These are phyloP conservation scores for Lithosia quadra DNA, from an alignment of 2,888 invertebrate genomes.

Conservation along the genomic window DNA sequence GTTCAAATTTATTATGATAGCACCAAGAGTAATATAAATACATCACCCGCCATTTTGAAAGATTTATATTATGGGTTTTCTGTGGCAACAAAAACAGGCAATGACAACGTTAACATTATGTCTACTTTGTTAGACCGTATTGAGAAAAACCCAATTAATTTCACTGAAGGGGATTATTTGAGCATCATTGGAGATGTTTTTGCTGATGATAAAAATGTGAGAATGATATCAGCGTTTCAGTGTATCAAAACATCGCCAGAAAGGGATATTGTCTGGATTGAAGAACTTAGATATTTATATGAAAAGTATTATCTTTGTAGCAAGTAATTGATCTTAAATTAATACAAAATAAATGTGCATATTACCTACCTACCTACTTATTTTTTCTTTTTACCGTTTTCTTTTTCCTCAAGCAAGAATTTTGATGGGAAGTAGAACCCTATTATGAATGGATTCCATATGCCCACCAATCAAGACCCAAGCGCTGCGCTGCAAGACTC, in stretches of 20 bases:
- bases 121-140: conserved; percentile 68
- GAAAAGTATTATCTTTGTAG: conserved; percentile 74
- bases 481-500: too few relatives aligned
- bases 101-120: conserved; percentile 68
- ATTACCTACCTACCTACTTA: neutral
- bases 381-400: neutral
- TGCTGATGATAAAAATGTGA: conserved; percentile 65
- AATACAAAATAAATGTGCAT: neutral
- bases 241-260: conserved; percentile 67
- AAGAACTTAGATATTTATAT: conserved; percentile 78
- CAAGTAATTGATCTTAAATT: neutral
- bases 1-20: conserved; percentile 74
- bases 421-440: too few relatives aligned
- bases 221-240: conserved; percentile 76
- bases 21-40: conserved; percentile 65
- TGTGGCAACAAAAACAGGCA: conserved; percentile 59
- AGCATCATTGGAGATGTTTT: conserved; percentile 77
- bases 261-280: conserved; percentile 78
- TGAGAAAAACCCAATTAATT: conserved; percentile 57
- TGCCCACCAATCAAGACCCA: neutral
- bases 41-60: conserved; percentile 58
- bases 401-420: neutral
- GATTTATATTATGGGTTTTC: conserved; percentile 64
- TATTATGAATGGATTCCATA: too few relatives aligned
- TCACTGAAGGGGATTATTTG: conserved; percentile 69